Evolutionary conservation across 2,888 invertebrate genomes (phyloP).

Genomic region (Zele albiditarsus): DNA sequence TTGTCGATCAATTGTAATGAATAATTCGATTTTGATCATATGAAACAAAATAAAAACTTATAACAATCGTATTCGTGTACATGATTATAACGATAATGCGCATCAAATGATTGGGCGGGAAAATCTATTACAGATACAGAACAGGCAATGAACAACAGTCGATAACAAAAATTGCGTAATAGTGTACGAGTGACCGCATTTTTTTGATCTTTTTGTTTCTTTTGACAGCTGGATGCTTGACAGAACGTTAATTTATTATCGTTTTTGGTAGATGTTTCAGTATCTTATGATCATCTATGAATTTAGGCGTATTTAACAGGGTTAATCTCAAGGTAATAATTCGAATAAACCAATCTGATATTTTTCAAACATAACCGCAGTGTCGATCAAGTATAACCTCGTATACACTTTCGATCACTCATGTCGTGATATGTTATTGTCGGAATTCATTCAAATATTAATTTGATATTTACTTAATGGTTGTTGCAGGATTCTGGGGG

Average conservation of each 20-base stretch:
- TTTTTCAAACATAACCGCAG: neutral
- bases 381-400: slow-evolving; percentile 42
- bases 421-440: neutral
- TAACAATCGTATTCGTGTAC: neutral
- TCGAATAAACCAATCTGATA: neutral
- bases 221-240: slow-evolving; percentile 27
- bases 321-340: slow-evolving; percentile 83
- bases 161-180: slow-evolving; percentile 38
- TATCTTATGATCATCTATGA: slow-evolving; percentile 76
- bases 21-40: slow-evolving; percentile 25
- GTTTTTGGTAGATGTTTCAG: slow-evolving; percentile 27
- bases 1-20: slow-evolving; percentile 31
- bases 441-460: slow-evolving; percentile 8
- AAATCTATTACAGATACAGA: neutral
- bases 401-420: neutral
- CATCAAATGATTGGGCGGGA: neutral
- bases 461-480: neutral
- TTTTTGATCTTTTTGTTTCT: neutral
- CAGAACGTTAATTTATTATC: slow-evolving; percentile 15
- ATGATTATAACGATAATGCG: neutral
- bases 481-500: slow-evolving; percentile 76
- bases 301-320: slow-evolving; percentile 88
- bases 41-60: slow-evolving; percentile 31
- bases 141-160: slow-evolving; percentile 2
- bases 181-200: slow-evolving; percentile 40